Base-by-base conservation (phyloP, 2,113 vertebrate species). In the Cricetomys ansorgei region DNA sequence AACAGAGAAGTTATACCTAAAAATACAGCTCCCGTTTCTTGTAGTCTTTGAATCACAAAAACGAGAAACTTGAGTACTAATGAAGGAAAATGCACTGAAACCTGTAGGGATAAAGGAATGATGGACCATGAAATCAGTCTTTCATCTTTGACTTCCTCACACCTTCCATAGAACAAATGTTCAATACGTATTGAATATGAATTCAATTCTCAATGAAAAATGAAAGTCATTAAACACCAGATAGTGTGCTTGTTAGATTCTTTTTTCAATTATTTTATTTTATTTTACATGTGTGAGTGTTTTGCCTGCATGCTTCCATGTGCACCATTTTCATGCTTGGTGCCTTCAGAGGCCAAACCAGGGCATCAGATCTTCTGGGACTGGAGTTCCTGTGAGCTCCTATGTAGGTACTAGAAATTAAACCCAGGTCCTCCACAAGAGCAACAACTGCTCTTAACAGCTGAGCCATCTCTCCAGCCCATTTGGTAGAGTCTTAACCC, bases 111-210 rank as follows among this genome's bases (percentile, higher is more conserved):
- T 43, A 94, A 89, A 81, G 69, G 29, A 94, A 88, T 31, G 25
- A 13, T 62, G 15, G 7, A n/a, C 13, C n/a, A 64, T 55, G 34
- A 67, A 91, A 31, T 73, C 17, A 29, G n/a, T 92, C 53, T 85
- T 91, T 94, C n/a, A 73, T 91, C 55, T 94, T 80, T 91, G 37
- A 90, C 8, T 67, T 86, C 73, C 23, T 91, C 57, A 65, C 29
- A 64, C 3, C 16, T 80, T 90, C 55, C 85, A 8, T 80, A 80
- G 64, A 72, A 93, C 4, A 79, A 31, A 17, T 77, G 76, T 59
- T 7, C 45, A 72, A 65, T 81, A 64, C 86, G 70, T 80, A 94
- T 11, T 10, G 23, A 96, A 83, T 67, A 57, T 57, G 88, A 69
- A 94, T 92, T 83, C 48, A 57, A n/a, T 53, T 91, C 62, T 94